Conservation (phyloP, 2,113 vertebrate genomes). For the Riparia riparia region DNA sequence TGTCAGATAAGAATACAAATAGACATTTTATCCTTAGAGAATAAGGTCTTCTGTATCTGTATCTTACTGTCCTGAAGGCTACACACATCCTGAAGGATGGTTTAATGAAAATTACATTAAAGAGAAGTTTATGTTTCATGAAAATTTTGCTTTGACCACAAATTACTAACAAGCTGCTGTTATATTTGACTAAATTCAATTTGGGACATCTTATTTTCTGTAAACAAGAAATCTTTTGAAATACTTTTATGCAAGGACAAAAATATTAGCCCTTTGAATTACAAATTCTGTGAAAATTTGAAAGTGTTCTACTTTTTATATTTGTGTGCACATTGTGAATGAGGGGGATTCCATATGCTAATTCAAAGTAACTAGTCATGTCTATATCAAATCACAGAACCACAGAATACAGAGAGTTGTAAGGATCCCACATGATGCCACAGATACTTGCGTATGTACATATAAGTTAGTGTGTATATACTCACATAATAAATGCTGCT, state of each 20-base stretch:
- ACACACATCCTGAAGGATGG: not conserved
- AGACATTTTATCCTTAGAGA: not conserved
- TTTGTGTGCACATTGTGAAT: not conserved
- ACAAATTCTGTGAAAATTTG: not conserved
- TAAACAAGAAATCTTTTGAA: not conserved
- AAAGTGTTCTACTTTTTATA: not conserved
- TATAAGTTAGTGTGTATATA: not conserved
- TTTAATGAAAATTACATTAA: slow-evolving; percentile 42
- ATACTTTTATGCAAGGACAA: not conserved
- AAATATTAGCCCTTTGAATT: not conserved
- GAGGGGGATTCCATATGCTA: not conserved
- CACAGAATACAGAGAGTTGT: not conserved
- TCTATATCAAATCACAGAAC: not conserved
- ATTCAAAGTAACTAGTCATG: not conserved
- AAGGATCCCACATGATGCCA: not conserved
- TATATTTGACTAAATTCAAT: not conserved
- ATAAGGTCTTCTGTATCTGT: not conserved
- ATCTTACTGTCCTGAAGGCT: slow-evolving; percentile 21
- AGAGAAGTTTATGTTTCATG: not conserved
- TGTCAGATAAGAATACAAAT: slow-evolving; percentile 16
- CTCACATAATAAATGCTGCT: not conserved
- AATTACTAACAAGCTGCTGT: not conserved
- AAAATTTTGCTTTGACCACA: slow-evolving; percentile 13
- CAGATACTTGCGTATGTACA: not conserved
- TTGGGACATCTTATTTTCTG: not conserved